phyloP scores from a whole-genome alignment of 1,140 invertebrate species.

The Aphis craccivora region DNA sequence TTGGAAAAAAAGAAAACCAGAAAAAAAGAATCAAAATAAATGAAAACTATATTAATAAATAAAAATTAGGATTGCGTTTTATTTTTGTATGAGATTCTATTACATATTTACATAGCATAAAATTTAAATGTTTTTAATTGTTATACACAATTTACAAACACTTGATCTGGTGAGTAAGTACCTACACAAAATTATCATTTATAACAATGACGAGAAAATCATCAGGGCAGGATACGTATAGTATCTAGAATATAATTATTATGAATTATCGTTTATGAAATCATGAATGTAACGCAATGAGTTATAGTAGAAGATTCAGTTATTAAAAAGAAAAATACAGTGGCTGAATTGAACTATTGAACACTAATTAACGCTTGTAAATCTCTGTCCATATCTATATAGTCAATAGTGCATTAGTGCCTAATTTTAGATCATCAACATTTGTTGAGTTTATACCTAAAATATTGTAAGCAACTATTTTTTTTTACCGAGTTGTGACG shows the following conservation, averaged over 20 bases:
- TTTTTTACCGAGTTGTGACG: too few species aligned
- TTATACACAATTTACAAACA: not conserved
- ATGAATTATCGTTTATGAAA: too few species aligned
- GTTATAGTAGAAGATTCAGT: not conserved
- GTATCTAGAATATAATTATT: too few species aligned
- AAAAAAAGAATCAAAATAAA: constrained; percentile 41
- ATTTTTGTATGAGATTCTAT: not conserved
- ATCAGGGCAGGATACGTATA: not conserved
- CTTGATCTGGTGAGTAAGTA: not conserved
- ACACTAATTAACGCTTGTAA: not conserved
- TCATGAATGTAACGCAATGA: not conserved
- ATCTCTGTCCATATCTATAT: not conserved
- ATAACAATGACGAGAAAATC: not conserved
- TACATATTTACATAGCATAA: not conserved
- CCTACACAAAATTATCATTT: not conserved
- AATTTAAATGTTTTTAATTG: not conserved
- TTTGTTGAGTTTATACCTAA: too few species aligned
- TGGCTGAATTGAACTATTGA: not conserved
- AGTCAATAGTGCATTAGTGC: too few species aligned
- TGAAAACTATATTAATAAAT: constrained; percentile 36
- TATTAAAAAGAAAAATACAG: not conserved
- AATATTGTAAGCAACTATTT: too few species aligned
- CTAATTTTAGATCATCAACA: too few species aligned
- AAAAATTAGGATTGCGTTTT: not conserved
- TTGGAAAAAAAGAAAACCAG: not conserved